phyloP scores from a whole-genome alignment of 2,113 vertebrate species.

The Ochotona princeps region DNA sequence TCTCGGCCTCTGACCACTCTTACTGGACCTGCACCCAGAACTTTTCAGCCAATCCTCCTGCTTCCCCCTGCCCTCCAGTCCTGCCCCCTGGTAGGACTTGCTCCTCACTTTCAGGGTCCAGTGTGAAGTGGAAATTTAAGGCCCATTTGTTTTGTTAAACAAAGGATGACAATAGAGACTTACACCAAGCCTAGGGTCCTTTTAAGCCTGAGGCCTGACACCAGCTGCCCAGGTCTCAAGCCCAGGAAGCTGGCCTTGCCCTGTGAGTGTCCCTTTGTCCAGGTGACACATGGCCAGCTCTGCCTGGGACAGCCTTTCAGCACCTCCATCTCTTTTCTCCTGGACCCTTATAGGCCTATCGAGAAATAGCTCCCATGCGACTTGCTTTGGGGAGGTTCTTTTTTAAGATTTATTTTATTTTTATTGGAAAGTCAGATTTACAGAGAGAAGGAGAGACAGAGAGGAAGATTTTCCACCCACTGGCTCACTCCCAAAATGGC shows the following conservation, averaged over 20 bases:
- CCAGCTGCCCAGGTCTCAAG: not conserved
- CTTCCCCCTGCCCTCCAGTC: too few species aligned
- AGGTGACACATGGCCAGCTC: not conserved
- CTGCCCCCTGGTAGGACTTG: not conserved
- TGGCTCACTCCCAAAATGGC: too few species aligned
- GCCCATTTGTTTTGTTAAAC: not conserved
- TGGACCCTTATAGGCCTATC: not conserved
- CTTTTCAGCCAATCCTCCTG: not conserved
- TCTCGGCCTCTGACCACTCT: slow-evolving; percentile 20
- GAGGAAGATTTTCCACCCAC: too few species aligned
- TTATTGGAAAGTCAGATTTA: too few species aligned
- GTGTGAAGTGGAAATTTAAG: not conserved
- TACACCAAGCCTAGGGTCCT: not conserved
- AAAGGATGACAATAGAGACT: not conserved
- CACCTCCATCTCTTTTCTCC: not conserved
- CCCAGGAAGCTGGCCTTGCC: not conserved
- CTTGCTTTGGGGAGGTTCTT: too few species aligned
- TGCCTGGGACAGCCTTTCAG: not conserved
- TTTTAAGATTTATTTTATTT: too few species aligned
- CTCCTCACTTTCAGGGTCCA: not conserved
- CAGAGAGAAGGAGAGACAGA: too few species aligned
- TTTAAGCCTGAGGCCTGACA: not conserved
- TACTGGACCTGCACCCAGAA: not conserved
- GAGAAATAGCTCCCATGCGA: not conserved
- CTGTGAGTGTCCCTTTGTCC: not conserved